phyloP scores from a whole-genome alignment of 2,797 vertebrate genomes.

The Pseudomugil tenellus region DNA sequence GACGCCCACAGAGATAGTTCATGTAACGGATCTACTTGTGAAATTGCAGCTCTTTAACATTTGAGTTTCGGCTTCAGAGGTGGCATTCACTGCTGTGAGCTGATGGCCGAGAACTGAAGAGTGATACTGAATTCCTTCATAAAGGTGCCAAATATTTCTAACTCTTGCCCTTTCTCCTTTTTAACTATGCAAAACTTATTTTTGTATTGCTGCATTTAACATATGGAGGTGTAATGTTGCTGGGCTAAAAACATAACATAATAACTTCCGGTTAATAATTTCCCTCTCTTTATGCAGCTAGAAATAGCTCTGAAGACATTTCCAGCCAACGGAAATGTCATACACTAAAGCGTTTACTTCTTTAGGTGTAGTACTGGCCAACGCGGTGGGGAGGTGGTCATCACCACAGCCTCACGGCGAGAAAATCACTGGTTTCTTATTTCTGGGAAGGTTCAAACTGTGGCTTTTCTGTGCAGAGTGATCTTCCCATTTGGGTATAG shows the following conservation, averaged over 20 bases:
- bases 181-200: too few species aligned
- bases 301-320: neutral
- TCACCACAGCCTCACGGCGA: too few species aligned
- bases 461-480: too few species aligned
- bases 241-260: neutral
- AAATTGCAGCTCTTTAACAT: conserved; percentile 72
- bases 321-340: neutral
- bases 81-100: conserved; percentile 45
- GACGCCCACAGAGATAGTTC: conserved; percentile 64
- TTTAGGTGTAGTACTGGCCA: neutral
- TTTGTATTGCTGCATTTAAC: neutral
- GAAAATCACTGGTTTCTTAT: too few species aligned
- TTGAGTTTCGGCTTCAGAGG: conserved; percentile 50
- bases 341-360: neutral
- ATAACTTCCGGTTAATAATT: too few species aligned
- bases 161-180: neutral
- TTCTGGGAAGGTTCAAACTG: too few species aligned
- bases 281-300: neutral
- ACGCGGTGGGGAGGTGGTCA: too few species aligned
- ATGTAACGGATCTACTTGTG: conserved; percentile 64
- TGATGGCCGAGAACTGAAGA: conserved; percentile 11
- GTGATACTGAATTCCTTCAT: conserved; percentile 11
- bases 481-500: too few species aligned
- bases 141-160: conserved; percentile 4
- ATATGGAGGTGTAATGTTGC: neutral